Base-by-base conservation (phyloP, 2,797 vertebrate species). In the Neosilurus hyrtlii region DNA sequence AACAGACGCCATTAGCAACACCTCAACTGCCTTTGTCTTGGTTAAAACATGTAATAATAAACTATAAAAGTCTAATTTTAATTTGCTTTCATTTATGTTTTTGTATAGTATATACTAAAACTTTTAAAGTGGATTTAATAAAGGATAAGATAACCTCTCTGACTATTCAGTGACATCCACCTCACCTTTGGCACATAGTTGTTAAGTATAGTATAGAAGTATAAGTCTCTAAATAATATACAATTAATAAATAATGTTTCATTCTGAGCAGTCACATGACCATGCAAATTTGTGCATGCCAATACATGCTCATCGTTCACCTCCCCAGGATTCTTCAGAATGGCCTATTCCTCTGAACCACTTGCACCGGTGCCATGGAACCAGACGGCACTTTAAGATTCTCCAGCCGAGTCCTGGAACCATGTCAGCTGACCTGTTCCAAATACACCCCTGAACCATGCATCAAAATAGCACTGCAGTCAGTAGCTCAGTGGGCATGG, bases 381-480 rank as follows among this genome's bases (percentile, higher is more conserved):
- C 90, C 91, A 92, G 91, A 93, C 93, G 92, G 92, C 89, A 92
- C 91, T 91, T 91, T 89, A 90, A 89, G 90, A 92, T 89, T 89
- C 74, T 82, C 87, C 80, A 87, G 91, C 90, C 63, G 88, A 84
- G 80, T 89, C 88, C 87, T 91, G 83, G 86, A 90, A 91, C 86
- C 81, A 73, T 84, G 70, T 90, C 86, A 88, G n/a, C 82, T 92
- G 91, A 92, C 91, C 92, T 89, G 79, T 92, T 89, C 89, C 90
- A 91, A 93, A 91, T 88, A 86, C 87, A 88, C 67, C 89, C 88
- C 89, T 91, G 89, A 91, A 90, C 88, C 65, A 52, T 90, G 89
- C 85, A 84, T 87, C 67, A 87, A 84, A 89, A 89, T 86, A 86
- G 80, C 83, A 56, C 74, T 72, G 66, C 77, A 86, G 87, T 83